Base-by-base conservation (phyloP, 1,140 invertebrate genomes). In the Bradysia coprophila region DNA sequence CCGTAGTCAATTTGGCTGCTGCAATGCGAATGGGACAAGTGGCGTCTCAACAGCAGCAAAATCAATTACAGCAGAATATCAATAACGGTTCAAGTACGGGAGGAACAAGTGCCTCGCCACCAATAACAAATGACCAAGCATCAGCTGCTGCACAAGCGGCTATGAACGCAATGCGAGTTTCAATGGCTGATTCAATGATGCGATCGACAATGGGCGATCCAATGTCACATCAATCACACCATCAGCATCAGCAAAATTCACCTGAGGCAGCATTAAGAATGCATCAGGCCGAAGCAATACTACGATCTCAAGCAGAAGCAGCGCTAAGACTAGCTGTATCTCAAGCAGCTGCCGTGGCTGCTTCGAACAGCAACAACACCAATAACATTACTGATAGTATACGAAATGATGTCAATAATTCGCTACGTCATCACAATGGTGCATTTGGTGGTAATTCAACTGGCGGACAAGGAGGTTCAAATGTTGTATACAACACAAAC, bases 221-320 rank as follows among this genome's bases (percentile, higher is more conserved):
- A 51, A 50, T 47, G 24, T 51, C 49, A 47, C 55, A 56, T 37
- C 49, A 49, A 23, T 48, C 42, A 52, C 63, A 67, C 43, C 70
- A 70, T 24, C 68, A 71, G 36, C 68, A 71, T 22, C 71, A 72
- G 45, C 58, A 66, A 42, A 64, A 68, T 16, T 64, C 65, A 34
- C 64, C 66, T 4, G 74, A 78, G 50, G 75, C 81, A 5, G 76
- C 81, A 1, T 59, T 87, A 6, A 66, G 82, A 43, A 80, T 87
- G 65, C 71, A 72, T 45, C 78, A 81, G 52, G 79, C 80, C 2
- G 81, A 88, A 59, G 83, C 81, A 0, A 64, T 89, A 10, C 61
- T 88, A 13, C 71, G 82, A 51, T 81, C 80, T 40, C 84, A 88
- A 49, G 82, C 83, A 1, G 83, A 87, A 54, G 81, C 77, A 16